These are phyloP conservation scores for Malachius bipustulatus DNA, from an alignment of 2,888 invertebrate species.

Conservation along the genomic window DNA sequence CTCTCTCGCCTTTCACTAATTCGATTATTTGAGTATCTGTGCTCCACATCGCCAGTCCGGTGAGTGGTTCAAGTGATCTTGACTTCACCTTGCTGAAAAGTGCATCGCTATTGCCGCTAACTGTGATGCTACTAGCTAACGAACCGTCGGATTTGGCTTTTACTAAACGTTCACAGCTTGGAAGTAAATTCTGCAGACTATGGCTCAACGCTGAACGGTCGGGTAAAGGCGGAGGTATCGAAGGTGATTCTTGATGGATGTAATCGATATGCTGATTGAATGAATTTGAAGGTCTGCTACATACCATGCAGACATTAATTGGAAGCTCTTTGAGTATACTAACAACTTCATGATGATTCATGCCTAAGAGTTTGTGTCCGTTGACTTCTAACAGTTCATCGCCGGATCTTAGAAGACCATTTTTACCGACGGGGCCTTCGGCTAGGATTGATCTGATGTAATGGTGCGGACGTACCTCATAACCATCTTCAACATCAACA, in stretches of 20 bases:
- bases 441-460: conserved; percentile 93
- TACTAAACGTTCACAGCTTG: conserved; percentile 57
- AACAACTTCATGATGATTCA: conserved; percentile 92
- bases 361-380: conserved; percentile 73
- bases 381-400: conserved; percentile 95
- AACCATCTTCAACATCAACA: conserved; percentile 93
- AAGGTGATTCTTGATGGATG: conserved; percentile 22
- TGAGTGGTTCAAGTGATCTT: conserved; percentile 92
- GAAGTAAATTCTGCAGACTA: conserved; percentile 51
- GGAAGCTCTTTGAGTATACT: conserved; percentile 86
- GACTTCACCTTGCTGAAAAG: conserved; percentile 60
- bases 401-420: conserved; percentile 77
- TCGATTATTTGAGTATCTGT: conserved; percentile 94
- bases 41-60: conserved; percentile 97
- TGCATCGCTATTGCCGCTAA: conserved; percentile 39
- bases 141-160: conserved; percentile 92
- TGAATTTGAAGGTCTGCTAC: conserved; percentile 49
- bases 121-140: conserved; percentile 53
- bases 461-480: conserved; percentile 96
- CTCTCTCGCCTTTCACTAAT: conserved; percentile 90
- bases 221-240: conserved; percentile 27
- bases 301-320: conserved; percentile 81
- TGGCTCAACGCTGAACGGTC: conserved; percentile 38
- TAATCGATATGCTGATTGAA: conserved; percentile 28
- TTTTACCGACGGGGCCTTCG: conserved; percentile 95